Base-by-base conservation (phyloP, 2,797 vertebrate species). In the Manis crassicaudata region DNA sequence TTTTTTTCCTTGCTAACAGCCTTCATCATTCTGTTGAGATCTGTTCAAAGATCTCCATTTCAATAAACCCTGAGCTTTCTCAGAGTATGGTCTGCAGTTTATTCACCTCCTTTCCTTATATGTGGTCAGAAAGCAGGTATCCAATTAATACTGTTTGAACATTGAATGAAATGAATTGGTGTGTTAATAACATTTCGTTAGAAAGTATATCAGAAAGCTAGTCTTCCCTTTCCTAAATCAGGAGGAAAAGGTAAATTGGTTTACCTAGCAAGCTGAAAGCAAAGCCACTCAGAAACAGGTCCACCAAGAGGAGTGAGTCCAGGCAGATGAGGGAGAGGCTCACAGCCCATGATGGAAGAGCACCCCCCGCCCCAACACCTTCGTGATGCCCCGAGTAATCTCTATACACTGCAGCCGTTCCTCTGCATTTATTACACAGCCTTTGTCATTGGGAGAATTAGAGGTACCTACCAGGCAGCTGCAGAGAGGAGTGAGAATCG, bases 21-120 rank as follows among this genome's bases (percentile, higher is more conserved):
- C 46, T 84, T 81, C 43, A 77, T 82, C 52, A 40, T 84, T 88
- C 3, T 43, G 35, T 20, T 95, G 35, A 43, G 14, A 3, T 46
- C 46, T 95, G 2, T 88, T 65, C 77, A 90, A 76, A n/a, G 72
- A 76, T 72, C 37, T 89, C 27, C 32, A 35, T 75, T 88, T 73
- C n/a, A 46, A 25, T 70, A 95, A 93, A 62, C 21, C 7, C 17
- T 10, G 62, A 73, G 10, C 21, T 85, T 92, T 73, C 50, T 86
- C 40, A 70, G 65, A 77, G 25, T n/a, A n/a, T 56, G 20, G 58
- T 84, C 43, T 73, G 11, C 18, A 20, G 79, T 72, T 92, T 25
- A 37, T 27, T 65, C 20, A 72, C 17, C n/a, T 92, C 13, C 46
- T 56, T 40, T 83, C 60, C 35, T n/a, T 40, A 18, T 25, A 7